Base-by-base conservation (phyloP, 2,797 vertebrate species). In the Paguma larvata region DNA sequence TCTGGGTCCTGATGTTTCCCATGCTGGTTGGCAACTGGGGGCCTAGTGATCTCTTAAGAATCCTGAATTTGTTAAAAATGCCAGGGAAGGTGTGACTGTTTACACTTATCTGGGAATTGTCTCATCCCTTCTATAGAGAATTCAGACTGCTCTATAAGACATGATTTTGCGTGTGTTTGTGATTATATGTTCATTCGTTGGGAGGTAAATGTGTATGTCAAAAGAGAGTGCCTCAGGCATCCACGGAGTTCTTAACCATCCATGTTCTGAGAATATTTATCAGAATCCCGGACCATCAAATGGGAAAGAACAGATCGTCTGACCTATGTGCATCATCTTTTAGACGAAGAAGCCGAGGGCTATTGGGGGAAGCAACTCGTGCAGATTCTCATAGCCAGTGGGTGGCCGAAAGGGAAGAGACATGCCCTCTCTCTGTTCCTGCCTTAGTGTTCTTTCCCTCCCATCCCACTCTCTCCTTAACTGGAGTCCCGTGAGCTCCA, bases 101-200 rank as follows among this genome's bases (percentile, higher is more conserved):
- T 41, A 48, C 48, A 56, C 41, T 82, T 78, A 67, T 0, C 65
- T 91, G 19, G 34, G 63, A 91, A 89, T 65, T 70, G 12, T 87
- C 65, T 89, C 6, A 14, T 94, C 34, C 48, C 59, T 96, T 87
- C 38, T 79, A 27, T 92, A 92, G 75, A 75, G 68, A 95, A 18
- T 83, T 59, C 41, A 44, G 21, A 73, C 80, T 91, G 1, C 84
- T 53, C 46, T 63, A 2, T 4, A 89, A 44, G 78, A 56, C 25
- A 38, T 32, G 70, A 73, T 94, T 53, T 79, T 85, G 32, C 79
- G n/a, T 68, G 16, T 10, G 32, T 10, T 9, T 56, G 38, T 46
- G 46, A 73, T 48, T 89, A 62, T 23, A 11, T 56, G 44, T n/a
- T 86, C 25, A 73, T 85, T 85, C 12, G 23, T 25, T 67, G 44